Conservation (phyloP, 1,140 invertebrate species). For the Gonatopus flavifemur region DNA sequence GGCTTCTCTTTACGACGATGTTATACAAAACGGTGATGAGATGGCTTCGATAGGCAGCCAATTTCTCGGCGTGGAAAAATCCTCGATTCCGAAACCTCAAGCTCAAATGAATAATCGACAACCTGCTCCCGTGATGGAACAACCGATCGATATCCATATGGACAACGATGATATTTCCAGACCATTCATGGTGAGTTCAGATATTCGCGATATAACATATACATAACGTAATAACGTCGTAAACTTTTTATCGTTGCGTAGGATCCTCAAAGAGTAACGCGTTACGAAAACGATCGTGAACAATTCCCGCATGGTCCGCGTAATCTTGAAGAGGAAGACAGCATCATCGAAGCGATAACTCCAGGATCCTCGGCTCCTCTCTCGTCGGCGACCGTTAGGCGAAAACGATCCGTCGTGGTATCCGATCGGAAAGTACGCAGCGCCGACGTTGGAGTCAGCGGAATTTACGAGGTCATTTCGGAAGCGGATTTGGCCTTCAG, state of each 20-base stretch:
- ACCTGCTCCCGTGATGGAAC: slow-evolving; percentile 43
- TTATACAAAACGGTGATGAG: slow-evolving; percentile 62
- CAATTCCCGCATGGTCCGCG: slow-evolving; percentile 82
- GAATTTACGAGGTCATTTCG: slow-evolving; percentile 88
- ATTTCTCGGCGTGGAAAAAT: slow-evolving; percentile 51
- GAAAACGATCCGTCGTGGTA: slow-evolving; percentile 68
- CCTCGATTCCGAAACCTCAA: slow-evolving; percentile 51
- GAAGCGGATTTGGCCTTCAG: slow-evolving; percentile 90
- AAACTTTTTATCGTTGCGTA: slow-evolving; percentile 28
- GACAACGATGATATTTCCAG: slow-evolving; percentile 41
- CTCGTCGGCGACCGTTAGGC: slow-evolving; percentile 39
- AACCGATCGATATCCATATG: slow-evolving; percentile 35
- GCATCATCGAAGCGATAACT: slow-evolving; percentile 18
- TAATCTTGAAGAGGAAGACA: slow-evolving; percentile 62
- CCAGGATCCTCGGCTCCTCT: slow-evolving; percentile 31
- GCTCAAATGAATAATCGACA: slow-evolving; percentile 55
- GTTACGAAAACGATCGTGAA: slow-evolving; percentile 62
- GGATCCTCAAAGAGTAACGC: slow-evolving; percentile 59
- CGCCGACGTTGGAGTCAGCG: slow-evolving; percentile 83
- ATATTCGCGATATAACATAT: background rate
- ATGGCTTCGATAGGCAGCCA: slow-evolving; percentile 52
- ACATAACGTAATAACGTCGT: slow-evolving; percentile 3
- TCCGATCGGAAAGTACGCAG: slow-evolving; percentile 74
- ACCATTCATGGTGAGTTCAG: slow-evolving; percentile 43
- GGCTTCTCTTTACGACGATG: slow-evolving; percentile 64